Evolutionary conservation across 2,888 invertebrate species (phyloP).

Genomic region (Dicranocentrus wangi): DNA sequence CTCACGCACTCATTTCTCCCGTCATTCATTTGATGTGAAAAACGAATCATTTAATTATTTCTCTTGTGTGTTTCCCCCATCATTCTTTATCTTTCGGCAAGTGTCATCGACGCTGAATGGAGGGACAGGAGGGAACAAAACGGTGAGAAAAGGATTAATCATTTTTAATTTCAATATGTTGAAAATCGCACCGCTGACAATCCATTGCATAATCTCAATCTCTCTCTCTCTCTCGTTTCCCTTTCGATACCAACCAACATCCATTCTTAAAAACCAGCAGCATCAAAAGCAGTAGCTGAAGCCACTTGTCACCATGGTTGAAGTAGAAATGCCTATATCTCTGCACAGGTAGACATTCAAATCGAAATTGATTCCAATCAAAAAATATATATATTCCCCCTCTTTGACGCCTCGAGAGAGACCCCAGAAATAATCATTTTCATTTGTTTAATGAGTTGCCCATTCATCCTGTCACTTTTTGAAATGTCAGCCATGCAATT

Average conservation of each 20-base stretch:
- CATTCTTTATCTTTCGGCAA: no score
- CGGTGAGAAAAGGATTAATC: no score
- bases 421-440: neutral
- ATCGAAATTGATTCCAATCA: slow-evolving; percentile 20
- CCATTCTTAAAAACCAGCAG: neutral
- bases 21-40: no score
- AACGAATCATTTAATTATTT: no score
- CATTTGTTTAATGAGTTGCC: slow-evolving; percentile 30
- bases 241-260: neutral
- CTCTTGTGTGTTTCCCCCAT: no score
- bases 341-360: neutral
- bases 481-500: neutral
- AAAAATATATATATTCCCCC: neutral
- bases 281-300: neutral
- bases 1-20: slow-evolving; percentile 25
- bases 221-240: neutral
- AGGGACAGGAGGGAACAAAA: no score
- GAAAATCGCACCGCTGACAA: neutral
- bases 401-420: slow-evolving; percentile 4
- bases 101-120: no score
- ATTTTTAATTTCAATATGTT: neutral
- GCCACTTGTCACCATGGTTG: neutral
- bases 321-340: no score
- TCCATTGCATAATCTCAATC: neutral
- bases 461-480: slow-evolving; percentile 17